Percentiles rank a stretch among this genome's conserved stretches.
Evolutionary conservation across 2,113 vertebrate genomes (phyloP).

Genomic region (Panthera uncia): DNA sequence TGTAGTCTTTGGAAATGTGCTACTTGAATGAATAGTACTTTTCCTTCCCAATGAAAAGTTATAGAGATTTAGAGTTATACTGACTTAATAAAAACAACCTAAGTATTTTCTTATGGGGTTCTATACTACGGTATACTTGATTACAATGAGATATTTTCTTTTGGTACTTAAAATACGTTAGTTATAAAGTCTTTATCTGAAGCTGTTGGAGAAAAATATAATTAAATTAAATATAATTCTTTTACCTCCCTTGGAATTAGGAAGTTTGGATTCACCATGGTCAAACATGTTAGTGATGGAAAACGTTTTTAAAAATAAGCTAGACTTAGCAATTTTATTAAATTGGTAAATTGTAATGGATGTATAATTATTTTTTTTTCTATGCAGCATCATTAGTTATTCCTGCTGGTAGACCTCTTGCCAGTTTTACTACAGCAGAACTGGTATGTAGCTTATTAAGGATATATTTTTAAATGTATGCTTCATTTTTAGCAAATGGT

Average conservation of each 20-base stretch:
- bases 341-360: slow-evolving; percentile 6
- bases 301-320: not conserved
- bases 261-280: not conserved
- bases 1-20: not conserved
- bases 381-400: slow-evolving; percentile 85
- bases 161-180: slow-evolving; percentile 25
- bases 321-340: slow-evolving; percentile 54
- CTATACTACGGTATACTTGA: not conserved
- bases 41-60: not conserved
- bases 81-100: not conserved
- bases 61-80: not conserved
- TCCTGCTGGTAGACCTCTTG: slow-evolving; percentile 86
- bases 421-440: slow-evolving; percentile 85
- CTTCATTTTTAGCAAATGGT: not conserved
- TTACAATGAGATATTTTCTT: slow-evolving; percentile 41
- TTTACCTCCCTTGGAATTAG: not conserved
- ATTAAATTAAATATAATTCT: not conserved
- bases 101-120: slow-evolving; percentile 16
- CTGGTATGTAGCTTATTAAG: slow-evolving; percentile 84
- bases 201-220: slow-evolving; percentile 14
- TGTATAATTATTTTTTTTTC: slow-evolving; percentile 19
- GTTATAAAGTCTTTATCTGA: slow-evolving; percentile 35
- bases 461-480: not conserved
- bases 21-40: slow-evolving; percentile 29
- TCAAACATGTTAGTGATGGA: slow-evolving; percentile 12